A percentile compares a stretch with the other conserved stretches of the same genome.
Evolutionary conservation across 2,888 invertebrate genomes (phyloP).

Genomic region (Parasteatoda lunata): DNA sequence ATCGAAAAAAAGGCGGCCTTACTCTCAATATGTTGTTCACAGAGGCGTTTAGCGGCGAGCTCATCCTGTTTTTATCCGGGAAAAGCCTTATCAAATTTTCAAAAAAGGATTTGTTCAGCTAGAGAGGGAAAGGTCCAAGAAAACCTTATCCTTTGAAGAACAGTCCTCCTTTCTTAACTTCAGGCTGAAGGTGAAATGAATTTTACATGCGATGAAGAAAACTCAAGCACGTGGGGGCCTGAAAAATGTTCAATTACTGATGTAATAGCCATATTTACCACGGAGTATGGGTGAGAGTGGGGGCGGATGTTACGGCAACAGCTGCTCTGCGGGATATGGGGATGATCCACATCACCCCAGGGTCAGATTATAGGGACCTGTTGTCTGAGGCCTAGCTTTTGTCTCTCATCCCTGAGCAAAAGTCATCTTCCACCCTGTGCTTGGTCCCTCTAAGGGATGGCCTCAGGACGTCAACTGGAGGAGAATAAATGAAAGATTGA

Average conservation of each 20-base stretch:
- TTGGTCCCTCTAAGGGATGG: constrained; percentile 22
- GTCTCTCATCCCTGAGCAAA: constrained; percentile 38
- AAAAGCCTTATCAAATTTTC: constrained; percentile 43
- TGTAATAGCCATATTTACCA: constrained; percentile 67
- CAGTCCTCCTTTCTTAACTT: constrained; percentile 41
- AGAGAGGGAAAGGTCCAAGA: constrained; percentile 37
- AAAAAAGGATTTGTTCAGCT: constrained; percentile 30
- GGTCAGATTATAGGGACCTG: constrained; percentile 66
- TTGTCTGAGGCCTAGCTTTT: constrained; percentile 53
- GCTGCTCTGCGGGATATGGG: constrained; percentile 51
- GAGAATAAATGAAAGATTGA: constrained; percentile 62
- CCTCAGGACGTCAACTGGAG: constrained; percentile 20
- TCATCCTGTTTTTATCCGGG: constrained; percentile 26
- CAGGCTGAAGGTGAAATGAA: constrained; percentile 35
- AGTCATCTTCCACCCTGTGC: constrained; percentile 48
- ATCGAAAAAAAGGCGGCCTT: background rate
- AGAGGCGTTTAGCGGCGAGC: constrained; percentile 30
- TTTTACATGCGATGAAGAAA: constrained; percentile 57
- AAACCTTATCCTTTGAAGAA: constrained; percentile 37
- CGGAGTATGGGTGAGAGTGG: constrained; percentile 14
- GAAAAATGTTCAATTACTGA: constrained; percentile 67
- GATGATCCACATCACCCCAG: constrained; percentile 61
- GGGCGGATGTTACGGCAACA: constrained; percentile 39
- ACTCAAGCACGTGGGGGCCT: constrained; percentile 53
- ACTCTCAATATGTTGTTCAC: background rate